Percentiles rank a stretch among this genome's conserved stretches.
Evolutionary conservation across 2,113 vertebrate species (phyloP).

Genomic region (Hylia prasina): DNA sequence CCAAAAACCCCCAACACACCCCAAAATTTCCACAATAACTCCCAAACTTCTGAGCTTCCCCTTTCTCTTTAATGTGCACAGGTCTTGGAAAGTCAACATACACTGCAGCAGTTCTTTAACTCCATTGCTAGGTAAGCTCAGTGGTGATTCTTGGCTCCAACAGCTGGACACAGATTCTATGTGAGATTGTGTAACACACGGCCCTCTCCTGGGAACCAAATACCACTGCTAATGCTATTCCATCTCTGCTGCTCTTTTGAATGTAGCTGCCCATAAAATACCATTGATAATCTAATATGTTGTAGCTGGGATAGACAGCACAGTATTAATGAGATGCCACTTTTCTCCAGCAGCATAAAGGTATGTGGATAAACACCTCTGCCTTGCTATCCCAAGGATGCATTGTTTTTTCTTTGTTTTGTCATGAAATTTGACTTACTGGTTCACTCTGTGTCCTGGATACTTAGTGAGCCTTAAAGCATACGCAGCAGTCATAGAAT

Average conservation of each 20-base stretch:
- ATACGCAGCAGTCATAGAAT: neutral
- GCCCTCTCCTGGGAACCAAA: neutral
- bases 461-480: neutral
- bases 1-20: neutral
- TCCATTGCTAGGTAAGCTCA: neutral
- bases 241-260: neutral
- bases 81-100: neutral
- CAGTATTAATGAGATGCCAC: neutral
- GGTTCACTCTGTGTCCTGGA: neutral
- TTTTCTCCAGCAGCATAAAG: neutral
- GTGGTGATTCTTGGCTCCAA: neutral
- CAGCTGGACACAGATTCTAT: neutral
- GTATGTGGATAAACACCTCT: neutral
- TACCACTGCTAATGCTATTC: neutral
- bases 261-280: neutral
- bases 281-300: neutral
- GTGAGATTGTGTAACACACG: neutral
- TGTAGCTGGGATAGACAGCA: neutral
- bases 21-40: neutral
- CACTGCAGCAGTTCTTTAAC: neutral
- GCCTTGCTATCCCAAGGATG: neutral
- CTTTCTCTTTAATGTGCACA: neutral
- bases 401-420: neutral
- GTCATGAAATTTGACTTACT: neutral
- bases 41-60: neutral